Conservation (phyloP, 2,113 vertebrate species). For the Semnopithecus entellus region DNA sequence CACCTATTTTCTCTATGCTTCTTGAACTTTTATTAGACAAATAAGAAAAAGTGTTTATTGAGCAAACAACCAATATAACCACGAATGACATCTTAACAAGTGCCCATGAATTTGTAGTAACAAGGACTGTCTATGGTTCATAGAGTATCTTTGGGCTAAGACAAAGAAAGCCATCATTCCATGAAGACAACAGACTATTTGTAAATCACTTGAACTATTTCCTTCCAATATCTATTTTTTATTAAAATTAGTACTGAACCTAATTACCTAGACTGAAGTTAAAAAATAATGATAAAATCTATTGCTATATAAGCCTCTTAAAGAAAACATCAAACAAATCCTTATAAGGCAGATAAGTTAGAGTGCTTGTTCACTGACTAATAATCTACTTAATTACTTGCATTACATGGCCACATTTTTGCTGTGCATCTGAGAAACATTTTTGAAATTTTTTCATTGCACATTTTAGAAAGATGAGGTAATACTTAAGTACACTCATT, state of each 20-base stretch:
- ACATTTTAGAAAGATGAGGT: conserved; percentile 84
- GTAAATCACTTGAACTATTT: not conserved
- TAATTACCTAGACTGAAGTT: not conserved
- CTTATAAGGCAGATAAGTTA: conserved; percentile 79
- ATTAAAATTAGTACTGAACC: not conserved
- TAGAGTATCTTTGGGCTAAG: not conserved
- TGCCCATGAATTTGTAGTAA: not conserved
- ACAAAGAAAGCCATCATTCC: not conserved
- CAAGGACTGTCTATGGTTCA: not conserved
- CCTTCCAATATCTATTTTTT: not conserved
- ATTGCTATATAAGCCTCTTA: not conserved
- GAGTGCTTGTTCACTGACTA: conserved; percentile 65
- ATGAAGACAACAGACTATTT: not conserved
- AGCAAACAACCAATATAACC: not conserved
- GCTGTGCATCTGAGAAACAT: conserved; percentile 80
- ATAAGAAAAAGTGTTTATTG: not conserved
- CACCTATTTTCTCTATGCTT: not conserved
- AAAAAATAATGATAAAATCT: not conserved
- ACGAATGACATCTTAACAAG: not conserved
- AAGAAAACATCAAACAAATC: conserved; percentile 63
- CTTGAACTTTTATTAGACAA: not conserved
- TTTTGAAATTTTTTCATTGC: conserved; percentile 80
- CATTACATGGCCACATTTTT: conserved; percentile 78
- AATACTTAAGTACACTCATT: conserved; percentile 80
- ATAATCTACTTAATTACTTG: conserved; percentile 82